Evolutionary conservation across 2,113 vertebrate species (phyloP).

Genomic region (Raja brachyura): DNA sequence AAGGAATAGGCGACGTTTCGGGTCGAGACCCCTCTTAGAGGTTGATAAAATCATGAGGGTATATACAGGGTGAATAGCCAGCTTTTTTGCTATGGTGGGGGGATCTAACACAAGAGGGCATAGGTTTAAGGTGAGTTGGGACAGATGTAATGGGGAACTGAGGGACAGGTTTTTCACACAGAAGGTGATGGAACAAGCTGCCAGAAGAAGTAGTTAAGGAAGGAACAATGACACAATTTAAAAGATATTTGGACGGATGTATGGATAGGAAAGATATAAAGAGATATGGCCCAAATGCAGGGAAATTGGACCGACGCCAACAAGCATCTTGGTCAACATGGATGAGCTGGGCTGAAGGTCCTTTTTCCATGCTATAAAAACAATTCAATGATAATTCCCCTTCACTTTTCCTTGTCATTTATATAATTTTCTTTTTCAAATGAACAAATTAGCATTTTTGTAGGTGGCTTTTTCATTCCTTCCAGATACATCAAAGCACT

Average conservation of each 20-base stretch:
- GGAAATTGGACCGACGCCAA: background rate
- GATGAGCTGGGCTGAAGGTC: background rate
- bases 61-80: too few relatives aligned
- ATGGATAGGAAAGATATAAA: background rate
- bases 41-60: too few relatives aligned
- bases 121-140: background rate
- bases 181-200: background rate
- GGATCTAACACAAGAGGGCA: background rate
- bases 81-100: too few relatives aligned
- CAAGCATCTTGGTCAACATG: background rate
- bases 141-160: too few relatives aligned
- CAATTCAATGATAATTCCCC: background rate
- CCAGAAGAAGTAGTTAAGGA: background rate
- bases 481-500: background rate
- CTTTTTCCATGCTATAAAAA: background rate
- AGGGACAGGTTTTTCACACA: too few relatives aligned
- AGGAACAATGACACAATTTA: background rate
- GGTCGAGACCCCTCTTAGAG: too few relatives aligned
- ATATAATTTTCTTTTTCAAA: background rate
- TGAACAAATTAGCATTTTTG: background rate
- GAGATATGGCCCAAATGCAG: background rate
- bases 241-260: background rate
- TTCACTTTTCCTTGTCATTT: background rate
- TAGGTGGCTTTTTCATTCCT: background rate
- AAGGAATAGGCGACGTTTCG: too few relatives aligned